Base-by-base conservation (phyloP, 2,797 vertebrate genomes). In the Sparidentex hasta region DNA sequence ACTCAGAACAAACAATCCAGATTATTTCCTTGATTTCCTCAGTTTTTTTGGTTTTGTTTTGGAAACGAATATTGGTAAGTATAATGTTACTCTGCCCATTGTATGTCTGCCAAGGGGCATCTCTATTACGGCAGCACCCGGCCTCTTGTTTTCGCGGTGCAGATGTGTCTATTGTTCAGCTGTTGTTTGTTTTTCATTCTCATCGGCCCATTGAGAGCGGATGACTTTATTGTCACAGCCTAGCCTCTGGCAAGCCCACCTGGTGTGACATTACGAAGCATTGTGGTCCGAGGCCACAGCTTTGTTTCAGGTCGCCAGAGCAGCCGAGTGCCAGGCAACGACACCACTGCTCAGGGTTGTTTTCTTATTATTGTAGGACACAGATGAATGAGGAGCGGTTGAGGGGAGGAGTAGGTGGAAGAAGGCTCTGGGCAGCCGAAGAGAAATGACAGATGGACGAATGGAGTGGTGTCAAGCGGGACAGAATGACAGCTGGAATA, bases 401-500 rank as follows among this genome's bases (percentile, higher is more conserved):
- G 70, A 54, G 55, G 70, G 84, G 47, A 59, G 52, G 85, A 71
- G 78, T 29, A 43, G 66, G 78, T 17, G 41, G 71, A 73, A 67
- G 69, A 75, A 59, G 50, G 69, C 61, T 64, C 18, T 13, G 55
- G 68, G 87, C 71, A 47, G 69, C 78, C 82, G 71, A 84, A 70
- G 69, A 76, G 76, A 71, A 83, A 80, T 87, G 85, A 85, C 85
- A 85, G 88, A 85, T 85, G 83, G 82, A 81, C 58, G 52, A 82
- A 88, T 81, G 71, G 69, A 88, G 88, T 57, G 54, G 64, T 88
- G 81, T 89, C 83, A 61, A 76, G 82, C 75, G 65, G 86, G 84
- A 82, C 65, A 65, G 70, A 89, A 65, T 87, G 89, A 91, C 91
- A 82, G 86, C 80, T 82, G 82, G 78, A 92, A 92, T 87, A 81